Percentiles rank a stretch among this genome's conserved stretches.
Conservation (phyloP, 2,797 vertebrate genomes). For the Anomalospiza imberbis region DNA sequence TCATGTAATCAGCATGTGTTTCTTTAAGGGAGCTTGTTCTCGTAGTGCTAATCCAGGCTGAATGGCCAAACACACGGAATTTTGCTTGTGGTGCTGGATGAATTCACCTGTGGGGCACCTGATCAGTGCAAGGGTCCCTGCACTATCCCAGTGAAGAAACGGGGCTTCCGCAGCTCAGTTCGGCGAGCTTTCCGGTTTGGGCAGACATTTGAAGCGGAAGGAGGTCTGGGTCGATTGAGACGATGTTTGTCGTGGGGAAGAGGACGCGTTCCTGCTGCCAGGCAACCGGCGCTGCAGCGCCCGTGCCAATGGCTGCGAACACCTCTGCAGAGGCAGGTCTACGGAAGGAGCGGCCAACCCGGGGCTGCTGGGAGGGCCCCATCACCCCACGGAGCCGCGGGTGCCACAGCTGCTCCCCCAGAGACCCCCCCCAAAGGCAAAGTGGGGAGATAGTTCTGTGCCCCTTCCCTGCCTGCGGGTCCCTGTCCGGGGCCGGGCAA, state of each 20-base stretch:
- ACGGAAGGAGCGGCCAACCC: background rate
- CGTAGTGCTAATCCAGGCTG: background rate
- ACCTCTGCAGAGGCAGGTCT: conserved; percentile 64
- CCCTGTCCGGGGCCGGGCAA: background rate
- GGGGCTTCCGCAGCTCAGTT: background rate
- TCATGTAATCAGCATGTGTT: background rate
- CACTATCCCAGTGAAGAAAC: accelerated
- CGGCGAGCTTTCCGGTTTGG: background rate
- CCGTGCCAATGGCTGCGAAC: conserved; percentile 38
- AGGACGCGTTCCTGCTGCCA: conserved; percentile 50
- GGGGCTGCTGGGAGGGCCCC: background rate
- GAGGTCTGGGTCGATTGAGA: conserved; percentile 8
- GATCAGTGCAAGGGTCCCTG: background rate
- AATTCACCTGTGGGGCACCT: background rate
- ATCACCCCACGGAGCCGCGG: background rate
- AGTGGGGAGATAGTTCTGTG: background rate
- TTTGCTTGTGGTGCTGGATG: background rate
- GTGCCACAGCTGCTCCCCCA: background rate
- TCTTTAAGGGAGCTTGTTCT: background rate
- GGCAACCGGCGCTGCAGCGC: conserved; percentile 56
- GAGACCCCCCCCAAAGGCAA: accelerated
- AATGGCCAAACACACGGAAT: background rate
- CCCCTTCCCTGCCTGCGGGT: background rate
- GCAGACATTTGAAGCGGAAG: background rate
- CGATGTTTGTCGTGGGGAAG: conserved; percentile 1